These are phyloP conservation scores for Papilio helenus DNA, from an alignment of 1,140 invertebrate genomes.

Conservation along the genomic window DNA sequence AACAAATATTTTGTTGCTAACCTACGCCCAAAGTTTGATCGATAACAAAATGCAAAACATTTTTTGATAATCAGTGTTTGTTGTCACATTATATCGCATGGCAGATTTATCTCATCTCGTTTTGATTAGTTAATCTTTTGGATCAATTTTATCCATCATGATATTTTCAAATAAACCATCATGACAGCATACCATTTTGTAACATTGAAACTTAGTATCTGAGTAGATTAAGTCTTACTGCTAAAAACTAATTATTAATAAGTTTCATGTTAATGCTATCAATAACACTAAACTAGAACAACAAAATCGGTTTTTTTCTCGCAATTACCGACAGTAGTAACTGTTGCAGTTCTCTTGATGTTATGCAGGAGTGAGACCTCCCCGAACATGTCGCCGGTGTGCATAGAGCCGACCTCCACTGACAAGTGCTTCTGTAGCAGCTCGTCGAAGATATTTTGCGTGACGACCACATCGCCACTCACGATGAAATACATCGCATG, in stretches of 20 bases:
- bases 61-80: not conserved
- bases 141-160: no score
- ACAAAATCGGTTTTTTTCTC: not conserved
- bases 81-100: not conserved
- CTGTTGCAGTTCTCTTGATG: slow-evolving; percentile 83
- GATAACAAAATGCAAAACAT: not conserved
- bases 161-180: no score
- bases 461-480: slow-evolving; percentile 82
- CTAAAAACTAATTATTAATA: not conserved
- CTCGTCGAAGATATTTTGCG: slow-evolving; percentile 79
- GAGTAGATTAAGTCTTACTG: not conserved
- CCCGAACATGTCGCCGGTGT: slow-evolving; percentile 85
- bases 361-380: slow-evolving; percentile 85
- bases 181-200: no score
- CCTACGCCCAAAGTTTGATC: slow-evolving; percentile 40
- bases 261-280: not conserved
- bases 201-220: not conserved
- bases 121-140: no score
- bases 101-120: not conserved
- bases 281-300: no score
- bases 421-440: slow-evolving; percentile 79
- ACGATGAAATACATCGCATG: slow-evolving; percentile 85
- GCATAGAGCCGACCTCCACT: slow-evolving; percentile 70
- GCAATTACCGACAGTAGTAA: slow-evolving; percentile 81
- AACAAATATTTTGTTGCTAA: slow-evolving; percentile 37